These are phyloP conservation scores for Brevimyrus niger DNA, from an alignment of 2,113 vertebrate species.

Conservation along the genomic window DNA sequence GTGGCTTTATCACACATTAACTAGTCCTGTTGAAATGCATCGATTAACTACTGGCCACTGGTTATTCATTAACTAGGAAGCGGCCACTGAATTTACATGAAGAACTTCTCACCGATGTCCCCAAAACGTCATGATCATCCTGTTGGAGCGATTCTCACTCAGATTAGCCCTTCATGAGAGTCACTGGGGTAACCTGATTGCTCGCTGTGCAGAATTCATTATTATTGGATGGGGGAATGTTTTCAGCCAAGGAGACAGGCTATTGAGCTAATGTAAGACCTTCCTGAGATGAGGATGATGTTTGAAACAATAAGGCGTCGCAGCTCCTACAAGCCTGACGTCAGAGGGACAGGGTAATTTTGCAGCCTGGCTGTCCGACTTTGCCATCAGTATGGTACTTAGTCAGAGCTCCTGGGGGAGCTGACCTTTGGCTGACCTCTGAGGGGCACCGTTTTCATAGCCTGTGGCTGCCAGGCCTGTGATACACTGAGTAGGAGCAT, in stretches of 20 bases:
- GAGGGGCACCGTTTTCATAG: not conserved
- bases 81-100: not conserved
- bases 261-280: not conserved
- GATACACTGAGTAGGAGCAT: not conserved
- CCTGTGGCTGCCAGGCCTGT: not conserved
- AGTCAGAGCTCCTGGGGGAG: not conserved
- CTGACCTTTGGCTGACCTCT: constrained; percentile 9
- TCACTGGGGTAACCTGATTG: not conserved
- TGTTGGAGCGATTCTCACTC: not conserved
- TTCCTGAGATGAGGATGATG: not conserved
- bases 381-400: not conserved
- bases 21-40: not conserved
- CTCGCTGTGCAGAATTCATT: not conserved
- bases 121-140: not conserved
- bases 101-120: not conserved
- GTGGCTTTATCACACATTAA: not conserved
- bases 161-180: not conserved
- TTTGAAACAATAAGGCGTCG: not conserved
- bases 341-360: not conserved
- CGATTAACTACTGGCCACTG: not conserved
- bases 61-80: not conserved
- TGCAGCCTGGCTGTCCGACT: not conserved
- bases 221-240: not conserved
- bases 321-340: not conserved
- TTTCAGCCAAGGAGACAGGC: not conserved